Percentiles rank a stretch among this genome's conserved stretches.
Conservation (phyloP, 2,113 vertebrate species). For the Numida meleagris region DNA sequence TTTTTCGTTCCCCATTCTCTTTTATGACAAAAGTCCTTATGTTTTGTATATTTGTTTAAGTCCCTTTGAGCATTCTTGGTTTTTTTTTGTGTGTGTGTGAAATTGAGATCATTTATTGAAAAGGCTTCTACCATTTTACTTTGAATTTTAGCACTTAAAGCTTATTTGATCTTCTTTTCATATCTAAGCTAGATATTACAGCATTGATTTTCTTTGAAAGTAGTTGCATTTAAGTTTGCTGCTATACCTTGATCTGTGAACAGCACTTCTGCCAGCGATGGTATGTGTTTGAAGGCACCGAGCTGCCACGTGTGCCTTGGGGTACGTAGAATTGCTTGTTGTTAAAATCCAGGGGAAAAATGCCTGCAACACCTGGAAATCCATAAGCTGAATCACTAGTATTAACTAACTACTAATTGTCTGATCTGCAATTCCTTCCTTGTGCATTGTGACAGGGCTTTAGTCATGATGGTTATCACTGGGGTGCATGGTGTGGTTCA, state of each 20-base stretch:
- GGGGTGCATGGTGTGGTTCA: neutral
- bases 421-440: neutral
- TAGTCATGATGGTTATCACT: neutral
- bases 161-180: constrained; percentile 15
- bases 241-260: neutral
- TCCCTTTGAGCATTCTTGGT: neutral
- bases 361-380: too few species aligned
- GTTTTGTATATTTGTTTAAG: neutral
- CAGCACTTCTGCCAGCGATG: neutral
- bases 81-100: neutral
- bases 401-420: neutral
- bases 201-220: constrained; percentile 10
- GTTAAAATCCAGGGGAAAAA: too few species aligned
- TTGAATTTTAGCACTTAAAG: constrained; percentile 27
- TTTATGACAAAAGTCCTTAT: neutral
- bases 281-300: neutral
- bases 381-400: neutral
- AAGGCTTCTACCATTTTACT: neutral
- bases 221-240: neutral
- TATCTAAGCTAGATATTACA: constrained; percentile 1
- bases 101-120: constrained; percentile 26
- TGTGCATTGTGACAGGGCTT: neutral
- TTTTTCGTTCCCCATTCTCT: neutral
- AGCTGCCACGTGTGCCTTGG: neutral
- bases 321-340: neutral